Base-by-base conservation (phyloP, 2,888 invertebrate species). In the Cistogaster globosa region DNA sequence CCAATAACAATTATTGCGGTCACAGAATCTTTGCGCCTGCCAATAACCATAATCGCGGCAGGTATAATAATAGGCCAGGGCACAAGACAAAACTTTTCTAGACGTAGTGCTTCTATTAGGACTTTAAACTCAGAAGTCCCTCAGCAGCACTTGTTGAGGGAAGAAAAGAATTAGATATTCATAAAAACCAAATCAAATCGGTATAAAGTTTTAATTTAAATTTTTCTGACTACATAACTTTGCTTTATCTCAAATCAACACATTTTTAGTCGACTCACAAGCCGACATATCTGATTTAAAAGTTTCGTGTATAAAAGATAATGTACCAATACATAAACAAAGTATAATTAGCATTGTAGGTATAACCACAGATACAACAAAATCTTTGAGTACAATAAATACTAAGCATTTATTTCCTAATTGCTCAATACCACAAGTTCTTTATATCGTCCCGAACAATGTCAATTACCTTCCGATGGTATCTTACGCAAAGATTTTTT, bases 71-170 rank as follows among this genome's bases (percentile, higher is more conserved):
- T 38, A 2, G 6, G 32, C 6, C n/a, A n/a, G n/a, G n/a, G n/a
- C 36, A 38, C 8, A 38, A 4, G 11, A 11, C 38, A 9, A 4
- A 11, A 38, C 11, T 38, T 8, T 9, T 4, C 38, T 38, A 38
- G 9, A 9, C 8, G 9, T 6, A 38, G 1, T 38, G 1, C 9
- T 7, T 8, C 38, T 7, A 36, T 79, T 9, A 60, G 62, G 12
- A 51, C 63, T 69, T 71, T 78, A 53, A 78, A 78, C 71, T 22
- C 42, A 26, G 69, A 78, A 22, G 55, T 32, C 72, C 72, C 80
- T 45, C 76, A 76, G 32, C 75, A 69, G 36, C 26, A 32, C 4
- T 6, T 58, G 65, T 58, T 65, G 45, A 20, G 65, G 65, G 76
- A 58, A 14, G 55, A 26, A 57, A 14, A 75, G 16, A 8, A 63